These are phyloP conservation scores for Hypocryptadius cinnamomeus DNA, from an alignment of 2,113 vertebrate genomes.

Conservation along the genomic window DNA sequence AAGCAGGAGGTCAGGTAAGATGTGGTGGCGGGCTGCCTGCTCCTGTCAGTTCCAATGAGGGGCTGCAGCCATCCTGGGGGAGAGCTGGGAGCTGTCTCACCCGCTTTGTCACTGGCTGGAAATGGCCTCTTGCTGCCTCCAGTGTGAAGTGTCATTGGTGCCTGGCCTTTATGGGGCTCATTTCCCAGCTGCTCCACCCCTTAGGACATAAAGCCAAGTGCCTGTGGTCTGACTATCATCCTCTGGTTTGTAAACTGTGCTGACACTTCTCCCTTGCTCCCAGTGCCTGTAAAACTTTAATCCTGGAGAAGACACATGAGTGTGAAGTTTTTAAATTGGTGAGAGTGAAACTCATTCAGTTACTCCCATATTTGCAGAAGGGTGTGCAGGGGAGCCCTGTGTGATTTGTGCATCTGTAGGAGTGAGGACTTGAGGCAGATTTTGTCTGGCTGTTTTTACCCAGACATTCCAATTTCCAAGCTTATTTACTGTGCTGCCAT, in stretches of 20 bases:
- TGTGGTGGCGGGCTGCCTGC: not conserved
- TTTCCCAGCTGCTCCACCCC: not conserved
- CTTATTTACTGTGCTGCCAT: not conserved
- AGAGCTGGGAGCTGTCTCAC: not conserved
- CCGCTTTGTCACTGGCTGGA: not conserved
- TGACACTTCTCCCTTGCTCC: not conserved
- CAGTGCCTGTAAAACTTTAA: not conserved
- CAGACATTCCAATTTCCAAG: not conserved
- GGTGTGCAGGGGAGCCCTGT: not conserved
- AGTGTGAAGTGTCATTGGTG: not conserved
- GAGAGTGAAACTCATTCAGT: not conserved
- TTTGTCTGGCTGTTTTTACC: not conserved
- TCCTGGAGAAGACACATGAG: not conserved
- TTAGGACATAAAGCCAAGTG: not conserved
- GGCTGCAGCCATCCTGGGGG: not conserved
- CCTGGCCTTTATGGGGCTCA: fast-evolving
- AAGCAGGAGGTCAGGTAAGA: not conserved
- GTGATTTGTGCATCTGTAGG: not conserved
- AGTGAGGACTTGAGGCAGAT: not conserved
- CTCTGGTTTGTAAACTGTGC: not conserved
- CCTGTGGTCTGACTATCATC: not conserved
- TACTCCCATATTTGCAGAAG: not conserved
- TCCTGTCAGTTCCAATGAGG: not conserved
- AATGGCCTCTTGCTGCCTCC: not conserved
- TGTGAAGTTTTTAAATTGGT: not conserved